phyloP scores from a whole-genome alignment of 2,113 vertebrate species.

The Manacus vitellinus region DNA sequence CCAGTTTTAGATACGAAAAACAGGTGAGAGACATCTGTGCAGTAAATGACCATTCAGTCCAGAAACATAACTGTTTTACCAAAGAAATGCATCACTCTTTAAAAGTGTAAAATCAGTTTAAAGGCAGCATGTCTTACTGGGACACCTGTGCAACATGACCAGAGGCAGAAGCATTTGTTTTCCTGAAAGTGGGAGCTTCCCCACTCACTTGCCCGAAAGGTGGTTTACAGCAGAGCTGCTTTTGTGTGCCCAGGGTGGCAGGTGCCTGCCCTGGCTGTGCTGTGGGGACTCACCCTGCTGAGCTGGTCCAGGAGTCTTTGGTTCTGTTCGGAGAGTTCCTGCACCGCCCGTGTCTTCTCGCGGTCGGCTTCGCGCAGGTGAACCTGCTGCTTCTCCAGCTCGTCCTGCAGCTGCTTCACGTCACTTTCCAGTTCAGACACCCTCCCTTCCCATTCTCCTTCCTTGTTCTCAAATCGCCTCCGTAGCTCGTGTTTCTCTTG shows the following conservation, averaged over 20 bases:
- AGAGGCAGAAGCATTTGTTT: neutral
- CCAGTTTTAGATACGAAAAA: neutral
- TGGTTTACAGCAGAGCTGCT: neutral
- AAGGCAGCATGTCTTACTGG: neutral
- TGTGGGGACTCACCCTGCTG: slow-evolving; percentile 83
- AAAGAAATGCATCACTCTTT: neutral
- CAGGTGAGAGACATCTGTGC: neutral
- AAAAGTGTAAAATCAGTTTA: neutral
- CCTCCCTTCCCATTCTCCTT: slow-evolving; percentile 97
- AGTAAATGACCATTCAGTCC: neutral
- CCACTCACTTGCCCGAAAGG: neutral
- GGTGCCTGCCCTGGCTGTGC: neutral
- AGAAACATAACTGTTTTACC: neutral
- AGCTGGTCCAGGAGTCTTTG: slow-evolving; percentile 96
- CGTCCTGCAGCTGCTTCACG: slow-evolving; percentile 90
- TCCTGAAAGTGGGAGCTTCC: neutral
- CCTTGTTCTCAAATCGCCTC: slow-evolving; percentile 89
- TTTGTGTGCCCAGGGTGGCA: rapidly evolving
- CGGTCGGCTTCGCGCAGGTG: slow-evolving; percentile 90
- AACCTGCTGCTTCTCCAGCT: slow-evolving; percentile 91
- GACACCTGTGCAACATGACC: neutral
- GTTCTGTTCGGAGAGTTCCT: slow-evolving; percentile 96
- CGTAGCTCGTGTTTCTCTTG: slow-evolving; percentile 95
- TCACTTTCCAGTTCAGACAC: slow-evolving; percentile 95
- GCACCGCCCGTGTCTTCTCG: slow-evolving; percentile 88